phyloP scores from a whole-genome alignment of 2,888 invertebrate genomes.

The Caenorhabditis uteleia region DNA sequence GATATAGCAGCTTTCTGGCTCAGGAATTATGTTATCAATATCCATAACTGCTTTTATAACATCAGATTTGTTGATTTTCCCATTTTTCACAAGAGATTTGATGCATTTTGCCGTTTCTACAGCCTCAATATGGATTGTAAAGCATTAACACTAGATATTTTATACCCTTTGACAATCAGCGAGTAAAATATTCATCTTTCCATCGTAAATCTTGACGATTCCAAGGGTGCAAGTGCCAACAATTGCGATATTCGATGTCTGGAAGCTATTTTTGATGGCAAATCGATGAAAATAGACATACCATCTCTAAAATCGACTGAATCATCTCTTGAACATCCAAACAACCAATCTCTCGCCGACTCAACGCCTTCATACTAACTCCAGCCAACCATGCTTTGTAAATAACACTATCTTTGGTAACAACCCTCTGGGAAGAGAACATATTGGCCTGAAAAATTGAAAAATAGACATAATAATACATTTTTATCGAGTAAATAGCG shows the following conservation, averaged over 20 bases:
- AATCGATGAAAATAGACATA: background rate
- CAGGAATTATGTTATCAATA: too few species aligned
- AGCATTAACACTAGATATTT: too few species aligned
- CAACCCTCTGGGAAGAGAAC: conserved; percentile 3
- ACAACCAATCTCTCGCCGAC: background rate
- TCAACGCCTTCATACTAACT: background rate
- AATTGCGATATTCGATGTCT: background rate
- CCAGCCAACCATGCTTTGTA: conserved; percentile 3
- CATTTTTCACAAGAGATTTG: too few species aligned
- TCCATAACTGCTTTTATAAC: too few species aligned
- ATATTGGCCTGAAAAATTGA: too few species aligned
- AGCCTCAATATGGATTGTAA: too few species aligned
- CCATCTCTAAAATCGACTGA: background rate
- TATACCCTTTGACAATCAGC: background rate
- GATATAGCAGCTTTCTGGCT: too few species aligned
- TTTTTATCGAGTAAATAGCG: background rate
- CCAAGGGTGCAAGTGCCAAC: background rate
- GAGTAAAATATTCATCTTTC: background rate
- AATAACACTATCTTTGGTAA: background rate
- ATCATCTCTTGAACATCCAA: conserved; percentile 2
- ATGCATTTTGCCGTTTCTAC: too few species aligned
- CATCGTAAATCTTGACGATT: conserved; percentile 1
- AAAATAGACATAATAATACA: too few species aligned
- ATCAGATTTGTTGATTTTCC: too few species aligned
- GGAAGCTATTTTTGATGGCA: too few species aligned